A percentile compares a stretch with the other conserved stretches of the same genome.
Evolutionary conservation across 1,140 invertebrate species (phyloP).

Genomic region (Gonatopus flavifemur): DNA sequence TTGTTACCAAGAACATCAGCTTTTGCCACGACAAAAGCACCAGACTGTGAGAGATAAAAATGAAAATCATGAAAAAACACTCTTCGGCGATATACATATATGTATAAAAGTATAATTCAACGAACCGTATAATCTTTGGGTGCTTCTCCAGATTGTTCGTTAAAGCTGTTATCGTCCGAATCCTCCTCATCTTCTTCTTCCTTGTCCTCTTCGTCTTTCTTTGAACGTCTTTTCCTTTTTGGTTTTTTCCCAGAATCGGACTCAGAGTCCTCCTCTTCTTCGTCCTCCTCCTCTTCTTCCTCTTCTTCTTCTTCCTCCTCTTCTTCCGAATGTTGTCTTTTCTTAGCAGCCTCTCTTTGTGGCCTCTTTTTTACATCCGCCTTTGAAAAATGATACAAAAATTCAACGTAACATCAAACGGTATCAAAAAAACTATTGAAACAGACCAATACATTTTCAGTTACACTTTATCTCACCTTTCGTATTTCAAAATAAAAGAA

Average conservation of each 20-base stretch:
- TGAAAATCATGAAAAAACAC: too few species aligned
- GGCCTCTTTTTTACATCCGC: conserved; percentile 46
- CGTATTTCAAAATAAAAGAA: too few species aligned
- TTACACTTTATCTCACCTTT: too few species aligned
- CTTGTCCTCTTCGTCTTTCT: conserved; percentile 56
- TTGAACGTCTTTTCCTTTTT: conserved; percentile 49
- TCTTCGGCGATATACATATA: too few species aligned
- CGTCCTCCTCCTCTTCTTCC: conserved; percentile 51
- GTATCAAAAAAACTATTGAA: too few species aligned
- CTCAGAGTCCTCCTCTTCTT: conserved; percentile 48
- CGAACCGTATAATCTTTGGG: conserved; percentile 56
- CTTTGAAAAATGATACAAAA: conserved; percentile 18
- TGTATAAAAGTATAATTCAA: background rate
- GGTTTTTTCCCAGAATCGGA: conserved; percentile 50
- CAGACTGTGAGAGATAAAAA: conserved; percentile 60
- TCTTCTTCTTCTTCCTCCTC: conserved; percentile 54
- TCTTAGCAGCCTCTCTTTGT: conserved; percentile 47
- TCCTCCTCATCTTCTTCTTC: conserved; percentile 57
- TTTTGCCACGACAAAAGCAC: conserved; percentile 70
- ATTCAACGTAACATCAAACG: background rate
- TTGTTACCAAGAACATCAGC: conserved; percentile 61
- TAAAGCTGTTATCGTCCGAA: conserved; percentile 53
- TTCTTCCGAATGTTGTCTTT: conserved; percentile 52
- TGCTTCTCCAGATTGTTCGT: conserved; percentile 47
- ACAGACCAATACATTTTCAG: too few species aligned